These are phyloP conservation scores for Anabas testudineus DNA, from an alignment of 2,797 vertebrate species.

Conservation along the genomic window DNA sequence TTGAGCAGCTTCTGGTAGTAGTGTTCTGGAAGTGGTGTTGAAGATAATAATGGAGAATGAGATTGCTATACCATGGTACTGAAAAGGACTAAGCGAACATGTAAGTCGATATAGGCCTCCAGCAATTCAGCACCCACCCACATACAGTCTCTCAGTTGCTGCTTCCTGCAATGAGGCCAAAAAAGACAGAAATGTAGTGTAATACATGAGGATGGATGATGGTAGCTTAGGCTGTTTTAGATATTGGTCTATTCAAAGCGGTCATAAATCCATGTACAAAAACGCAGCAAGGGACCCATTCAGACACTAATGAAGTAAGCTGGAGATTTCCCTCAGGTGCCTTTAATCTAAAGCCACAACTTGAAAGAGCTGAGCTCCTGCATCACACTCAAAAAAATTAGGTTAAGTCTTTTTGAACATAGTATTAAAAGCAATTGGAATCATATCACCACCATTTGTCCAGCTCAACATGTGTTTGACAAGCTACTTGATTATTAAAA, in stretches of 20 bases:
- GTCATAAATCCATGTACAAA: constrained; percentile 10
- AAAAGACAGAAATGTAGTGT: constrained; percentile 24
- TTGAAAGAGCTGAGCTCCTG: background rate
- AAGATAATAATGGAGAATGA: constrained; percentile 18
- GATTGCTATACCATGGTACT: constrained; percentile 21
- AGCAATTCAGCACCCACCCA: constrained; percentile 45
- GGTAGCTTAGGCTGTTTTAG: background rate
- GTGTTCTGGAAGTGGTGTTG: background rate
- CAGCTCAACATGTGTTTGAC: background rate
- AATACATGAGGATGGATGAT: constrained; percentile 27
- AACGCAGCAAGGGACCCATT: constrained; percentile 7
- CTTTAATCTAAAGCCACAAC: background rate
- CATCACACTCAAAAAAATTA: background rate
- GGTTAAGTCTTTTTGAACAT: background rate
- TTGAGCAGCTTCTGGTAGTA: background rate
- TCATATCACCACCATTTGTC: background rate
- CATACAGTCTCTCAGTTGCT: constrained; percentile 39
- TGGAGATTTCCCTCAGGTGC: constrained; percentile 12
- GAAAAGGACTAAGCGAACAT: constrained; percentile 34
- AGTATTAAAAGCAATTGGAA: background rate
- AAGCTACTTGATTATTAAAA: background rate
- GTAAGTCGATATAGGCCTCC: constrained; percentile 37
- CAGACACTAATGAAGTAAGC: background rate
- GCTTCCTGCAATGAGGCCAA: constrained; percentile 50
- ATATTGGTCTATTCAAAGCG: background rate